These are phyloP conservation scores for Lacerta bilineata DNA, from an alignment of 2,797 vertebrate species.

Conservation along the genomic window DNA sequence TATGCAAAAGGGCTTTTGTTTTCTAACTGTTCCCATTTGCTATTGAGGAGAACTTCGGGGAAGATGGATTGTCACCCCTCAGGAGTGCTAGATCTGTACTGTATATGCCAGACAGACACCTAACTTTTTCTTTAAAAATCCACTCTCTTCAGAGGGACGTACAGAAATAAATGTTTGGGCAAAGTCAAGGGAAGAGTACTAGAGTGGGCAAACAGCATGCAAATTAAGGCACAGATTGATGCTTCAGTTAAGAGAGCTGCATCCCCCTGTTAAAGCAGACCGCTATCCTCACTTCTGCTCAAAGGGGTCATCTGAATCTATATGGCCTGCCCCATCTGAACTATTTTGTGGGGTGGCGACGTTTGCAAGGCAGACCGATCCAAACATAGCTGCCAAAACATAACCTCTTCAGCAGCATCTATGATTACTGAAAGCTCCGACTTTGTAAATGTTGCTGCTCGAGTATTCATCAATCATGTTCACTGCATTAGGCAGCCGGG, in stretches of 20 bases:
- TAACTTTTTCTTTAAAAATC: not conserved
- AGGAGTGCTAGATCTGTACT: not conserved
- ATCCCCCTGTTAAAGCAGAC: not conserved
- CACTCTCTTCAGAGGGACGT: not conserved
- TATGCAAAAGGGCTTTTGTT: conserved; percentile 21
- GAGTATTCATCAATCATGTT: conserved; percentile 7
- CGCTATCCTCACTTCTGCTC: not conserved
- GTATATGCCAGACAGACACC: not conserved
- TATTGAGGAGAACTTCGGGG: conserved; percentile 10
- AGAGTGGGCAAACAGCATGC: conserved; percentile 12
- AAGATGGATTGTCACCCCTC: not conserved
- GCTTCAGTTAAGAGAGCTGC: conserved; percentile 22
- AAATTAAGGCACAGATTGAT: conserved; percentile 33
- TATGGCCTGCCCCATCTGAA: not conserved
- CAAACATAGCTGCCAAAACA: not conserved
- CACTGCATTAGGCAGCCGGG: not conserved
- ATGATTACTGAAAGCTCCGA: not conserved
- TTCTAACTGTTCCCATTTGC: not conserved
- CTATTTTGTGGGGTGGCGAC: not conserved
- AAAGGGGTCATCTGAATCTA: not conserved
- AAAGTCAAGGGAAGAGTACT: conserved; percentile 29
- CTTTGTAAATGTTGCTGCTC: not conserved
- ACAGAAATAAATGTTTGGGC: conserved; percentile 29
- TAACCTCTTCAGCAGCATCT: not conserved
- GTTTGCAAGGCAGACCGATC: fast-evolving